Conservation (phyloP, 2,113 vertebrate species). For the Petrocephalus zakoni region DNA sequence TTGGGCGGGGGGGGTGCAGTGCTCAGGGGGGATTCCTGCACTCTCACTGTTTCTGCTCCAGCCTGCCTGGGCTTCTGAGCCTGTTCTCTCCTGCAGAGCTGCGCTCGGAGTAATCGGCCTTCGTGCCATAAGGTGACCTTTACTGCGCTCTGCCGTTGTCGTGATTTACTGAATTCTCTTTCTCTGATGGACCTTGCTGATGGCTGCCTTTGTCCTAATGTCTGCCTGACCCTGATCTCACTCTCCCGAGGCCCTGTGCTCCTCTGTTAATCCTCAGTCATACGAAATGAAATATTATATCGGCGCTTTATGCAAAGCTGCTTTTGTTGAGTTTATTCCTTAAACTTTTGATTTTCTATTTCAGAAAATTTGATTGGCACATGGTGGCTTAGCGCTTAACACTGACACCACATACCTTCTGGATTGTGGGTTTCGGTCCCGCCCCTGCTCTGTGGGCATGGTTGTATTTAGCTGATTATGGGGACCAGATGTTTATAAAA, state of each 20-base stretch:
- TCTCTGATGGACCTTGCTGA: neutral
- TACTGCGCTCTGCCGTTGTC: neutral
- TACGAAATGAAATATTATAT: neutral
- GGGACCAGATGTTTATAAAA: neutral
- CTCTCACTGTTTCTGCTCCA: neutral
- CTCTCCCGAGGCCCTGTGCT: neutral
- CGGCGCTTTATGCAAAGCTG: no score
- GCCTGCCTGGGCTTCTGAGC: neutral
- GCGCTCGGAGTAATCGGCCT: neutral
- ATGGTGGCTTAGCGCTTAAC: neutral
- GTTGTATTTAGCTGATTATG: neutral
- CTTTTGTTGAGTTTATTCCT: no score
- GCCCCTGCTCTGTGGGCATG: neutral
- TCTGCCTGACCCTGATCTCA: neutral
- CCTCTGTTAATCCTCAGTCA: neutral
- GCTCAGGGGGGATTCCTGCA: neutral
- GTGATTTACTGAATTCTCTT: neutral
- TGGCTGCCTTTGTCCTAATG: neutral
- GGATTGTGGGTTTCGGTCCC: neutral
- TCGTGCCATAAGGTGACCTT: neutral
- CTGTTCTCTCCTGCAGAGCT: neutral
- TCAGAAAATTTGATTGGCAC: neutral
- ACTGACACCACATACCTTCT: neutral
- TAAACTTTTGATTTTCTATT: neutral
- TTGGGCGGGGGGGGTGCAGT: neutral